Evolutionary conservation across 2,113 vertebrate genomes (phyloP).

Genomic region (Brienomyrus longianalis): DNA sequence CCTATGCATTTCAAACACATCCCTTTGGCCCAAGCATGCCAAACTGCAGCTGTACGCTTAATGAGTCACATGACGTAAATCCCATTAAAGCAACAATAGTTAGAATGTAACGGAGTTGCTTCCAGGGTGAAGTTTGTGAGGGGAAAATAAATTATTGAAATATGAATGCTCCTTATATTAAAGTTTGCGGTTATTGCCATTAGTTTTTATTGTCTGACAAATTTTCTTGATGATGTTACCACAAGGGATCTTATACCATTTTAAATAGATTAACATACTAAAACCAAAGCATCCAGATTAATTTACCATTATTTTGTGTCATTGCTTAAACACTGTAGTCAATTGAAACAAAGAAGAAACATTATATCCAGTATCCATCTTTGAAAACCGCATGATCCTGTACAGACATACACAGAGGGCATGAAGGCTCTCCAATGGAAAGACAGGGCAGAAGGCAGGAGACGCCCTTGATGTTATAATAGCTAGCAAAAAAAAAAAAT

Average conservation of each 20-base stretch:
- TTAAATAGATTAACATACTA: background rate
- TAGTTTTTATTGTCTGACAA: background rate
- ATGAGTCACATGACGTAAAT: background rate
- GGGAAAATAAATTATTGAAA: background rate
- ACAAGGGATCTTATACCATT: background rate
- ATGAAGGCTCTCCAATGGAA: background rate
- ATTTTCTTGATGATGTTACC: background rate
- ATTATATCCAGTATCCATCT: background rate
- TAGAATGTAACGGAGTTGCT: background rate
- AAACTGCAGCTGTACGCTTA: background rate
- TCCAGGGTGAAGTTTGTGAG: background rate
- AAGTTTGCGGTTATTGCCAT: background rate
- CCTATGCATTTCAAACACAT: background rate
- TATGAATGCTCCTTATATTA: background rate
- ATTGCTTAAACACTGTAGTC: background rate
- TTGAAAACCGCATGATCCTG: background rate
- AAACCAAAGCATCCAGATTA: background rate
- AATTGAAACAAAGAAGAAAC: background rate
- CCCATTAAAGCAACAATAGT: background rate
- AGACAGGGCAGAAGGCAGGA: background rate
- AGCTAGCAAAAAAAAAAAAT: background rate
- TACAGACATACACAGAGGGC: background rate
- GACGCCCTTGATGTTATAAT: background rate
- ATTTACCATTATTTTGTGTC: background rate
- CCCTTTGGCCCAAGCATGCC: background rate